Base-by-base conservation (phyloP, 2,888 invertebrate genomes). In the Lissocephala sabroskyi region DNA sequence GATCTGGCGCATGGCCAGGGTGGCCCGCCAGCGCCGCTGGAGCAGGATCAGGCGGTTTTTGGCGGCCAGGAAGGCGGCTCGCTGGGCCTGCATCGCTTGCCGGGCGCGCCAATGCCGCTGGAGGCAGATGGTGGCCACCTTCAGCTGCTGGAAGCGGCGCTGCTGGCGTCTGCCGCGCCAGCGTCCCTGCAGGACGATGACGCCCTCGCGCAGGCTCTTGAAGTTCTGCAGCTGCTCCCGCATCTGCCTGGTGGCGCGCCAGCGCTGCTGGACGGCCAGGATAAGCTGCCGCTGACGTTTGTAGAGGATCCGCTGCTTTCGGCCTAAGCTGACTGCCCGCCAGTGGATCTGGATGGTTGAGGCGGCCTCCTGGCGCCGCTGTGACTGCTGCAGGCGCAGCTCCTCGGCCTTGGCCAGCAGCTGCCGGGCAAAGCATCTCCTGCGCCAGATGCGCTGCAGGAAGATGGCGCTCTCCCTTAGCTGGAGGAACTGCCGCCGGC, bases 371-470 rank as follows among this genome's bases (percentile, higher is more conserved):
- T 67, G 63, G 33, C 67, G 63, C n/a, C 49, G 47, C 9, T 65
- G 53, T 45, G 66, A 52, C 9, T 73, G 80, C 7, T 70, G 71
- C 10, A 78, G 33, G 5, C 70, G 57, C 0, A 67, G 78, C 2
- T 65, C 56, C 1, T 48, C 39, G 1, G 80, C 79, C 1, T 71
- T 68, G 1, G 52, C 52, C 14, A 76, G 46, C 3, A 84, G 42
- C 32, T 79, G 73, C 18, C 59, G 58, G 2, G 82, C 78, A 32
- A 83, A 74, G 1, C 65, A 45, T 1, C 78, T 65, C 0, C 87
- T 84, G 53, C 86, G 86, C 61, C 86, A 84, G 53, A 84, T 81
- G 1, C 65, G 82, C 73, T 90, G 91, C 40, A 91, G 78, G 7
- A 78, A 70, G 1, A 86, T 61, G 0, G 81, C 73, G 3, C 87